A percentile compares a stretch with the other conserved stretches of the same genome.
Conservation (phyloP, 2,888 invertebrate species). For the Myopa testacea region DNA sequence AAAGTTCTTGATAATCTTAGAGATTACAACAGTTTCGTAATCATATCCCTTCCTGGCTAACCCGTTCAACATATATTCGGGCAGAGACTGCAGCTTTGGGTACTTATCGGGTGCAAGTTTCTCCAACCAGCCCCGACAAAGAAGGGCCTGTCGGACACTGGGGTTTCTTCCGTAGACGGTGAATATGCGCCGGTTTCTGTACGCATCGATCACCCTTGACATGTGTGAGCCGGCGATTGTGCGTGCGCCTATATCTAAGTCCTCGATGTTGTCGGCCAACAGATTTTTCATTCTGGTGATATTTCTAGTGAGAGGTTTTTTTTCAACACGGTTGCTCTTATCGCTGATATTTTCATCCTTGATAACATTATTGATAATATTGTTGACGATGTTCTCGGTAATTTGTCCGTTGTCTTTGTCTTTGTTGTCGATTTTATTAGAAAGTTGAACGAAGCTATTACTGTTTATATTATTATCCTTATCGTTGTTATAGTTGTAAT, state of each 20-base stretch:
- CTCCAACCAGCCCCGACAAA: slow-evolving; percentile 76
- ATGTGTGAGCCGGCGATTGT: slow-evolving; percentile 51
- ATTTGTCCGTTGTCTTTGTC: neutral
- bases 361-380: neutral
- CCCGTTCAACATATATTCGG: slow-evolving; percentile 54
- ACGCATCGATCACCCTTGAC: slow-evolving; percentile 56
- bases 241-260: slow-evolving; percentile 37
- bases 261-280: neutral
- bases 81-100: slow-evolving; percentile 57
- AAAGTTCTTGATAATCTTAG: slow-evolving; percentile 73
- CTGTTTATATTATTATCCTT: neutral
- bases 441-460: neutral
- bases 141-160: neutral
- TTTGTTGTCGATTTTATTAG: neutral
- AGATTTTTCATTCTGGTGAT: neutral
- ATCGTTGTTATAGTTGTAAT: neutral
- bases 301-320: neutral
- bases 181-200: slow-evolving; percentile 59
- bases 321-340: too few relatives aligned
- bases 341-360: too few relatives aligned
- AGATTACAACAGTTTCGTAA: slow-evolving; percentile 68
- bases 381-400: neutral
- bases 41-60: slow-evolving; percentile 58
- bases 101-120: slow-evolving; percentile 69
- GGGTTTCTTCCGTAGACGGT: slow-evolving; percentile 56